Evolutionary conservation across 2,113 vertebrate genomes (phyloP).

Genomic region (Poeciliopsis turrubarensis): DNA sequence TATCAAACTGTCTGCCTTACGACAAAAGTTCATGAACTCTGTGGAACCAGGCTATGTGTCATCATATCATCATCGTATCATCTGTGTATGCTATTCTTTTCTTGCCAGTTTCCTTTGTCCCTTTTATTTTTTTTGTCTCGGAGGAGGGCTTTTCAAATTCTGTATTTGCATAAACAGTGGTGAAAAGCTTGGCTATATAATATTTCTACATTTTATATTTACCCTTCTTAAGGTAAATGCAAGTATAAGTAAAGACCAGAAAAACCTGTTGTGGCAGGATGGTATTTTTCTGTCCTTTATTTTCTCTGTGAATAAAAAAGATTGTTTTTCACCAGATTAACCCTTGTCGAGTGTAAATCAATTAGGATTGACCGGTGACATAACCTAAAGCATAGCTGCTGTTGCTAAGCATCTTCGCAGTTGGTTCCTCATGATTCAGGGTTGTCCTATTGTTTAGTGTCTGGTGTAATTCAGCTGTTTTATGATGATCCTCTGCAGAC

Average conservation of each 20-base stretch:
- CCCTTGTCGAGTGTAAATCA: background rate
- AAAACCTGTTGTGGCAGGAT: background rate
- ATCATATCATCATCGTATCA: too few relatives aligned
- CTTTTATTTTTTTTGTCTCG: background rate
- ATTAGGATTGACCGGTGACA: background rate
- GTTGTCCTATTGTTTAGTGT: background rate
- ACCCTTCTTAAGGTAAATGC: background rate
- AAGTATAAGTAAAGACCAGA: background rate
- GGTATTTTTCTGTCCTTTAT: background rate
- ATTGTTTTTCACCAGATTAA: background rate
- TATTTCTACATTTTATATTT: background rate
- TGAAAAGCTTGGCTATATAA: too few relatives aligned
- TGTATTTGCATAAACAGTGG: background rate
- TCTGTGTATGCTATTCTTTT: too few relatives aligned
- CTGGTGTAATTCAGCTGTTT: background rate
- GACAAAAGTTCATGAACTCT: too few relatives aligned
- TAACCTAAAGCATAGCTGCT: background rate
- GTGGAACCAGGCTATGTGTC: too few relatives aligned
- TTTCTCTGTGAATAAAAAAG: background rate
- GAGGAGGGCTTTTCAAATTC: background rate
- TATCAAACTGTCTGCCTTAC: too few relatives aligned
- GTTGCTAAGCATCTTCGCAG: constrained; percentile 27
- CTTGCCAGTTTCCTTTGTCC: too few relatives aligned
- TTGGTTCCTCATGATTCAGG: background rate
- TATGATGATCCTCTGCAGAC: background rate